A percentile compares a stretch with the other conserved stretches of the same genome.
Conservation (phyloP, 35 echinoderm and acorn worm genomes). For the Strongylocentrotus purpuratus region DNA sequence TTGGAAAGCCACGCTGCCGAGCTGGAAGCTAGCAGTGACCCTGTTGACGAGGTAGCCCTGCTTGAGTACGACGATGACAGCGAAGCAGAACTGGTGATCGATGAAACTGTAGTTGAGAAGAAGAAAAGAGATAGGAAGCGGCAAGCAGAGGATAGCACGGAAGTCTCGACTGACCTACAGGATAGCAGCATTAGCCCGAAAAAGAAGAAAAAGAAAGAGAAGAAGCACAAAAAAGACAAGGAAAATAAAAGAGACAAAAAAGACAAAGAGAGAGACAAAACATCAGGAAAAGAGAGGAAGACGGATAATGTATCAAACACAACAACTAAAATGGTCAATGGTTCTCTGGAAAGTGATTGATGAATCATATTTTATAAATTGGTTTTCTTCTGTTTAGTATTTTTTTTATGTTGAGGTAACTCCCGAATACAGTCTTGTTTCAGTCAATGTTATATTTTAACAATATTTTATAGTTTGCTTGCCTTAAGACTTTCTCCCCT, state of each 20-base stretch:
- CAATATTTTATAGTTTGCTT: not conserved
- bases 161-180: not conserved
- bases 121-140: not conserved
- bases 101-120: conserved; percentile 23
- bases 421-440: not conserved
- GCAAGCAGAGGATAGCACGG: conserved; percentile 14
- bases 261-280: conserved; percentile 20
- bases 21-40: not conserved
- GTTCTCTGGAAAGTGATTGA: conserved; percentile 37
- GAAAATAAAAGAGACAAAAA: conserved; percentile 36
- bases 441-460: not conserved
- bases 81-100: conserved; percentile 54
- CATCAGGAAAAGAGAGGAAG: not conserved
- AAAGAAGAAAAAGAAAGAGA: conserved; percentile 42
- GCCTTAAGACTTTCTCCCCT: not conserved
- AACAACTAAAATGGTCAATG: conserved; percentile 21
- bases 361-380: not conserved
- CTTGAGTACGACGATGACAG: conserved; percentile 22
- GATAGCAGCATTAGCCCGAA: not conserved
- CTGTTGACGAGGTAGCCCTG: not conserved
- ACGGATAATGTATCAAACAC: not conserved
- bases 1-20: not conserved
- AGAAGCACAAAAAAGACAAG: conserved; percentile 42
- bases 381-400: too few relatives aligned
- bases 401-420: not conserved